A percentile compares a stretch with the other conserved stretches of the same genome.
Evolutionary conservation across 2,797 vertebrate species (phyloP).

Genomic region (Artibeus jamaicensis): DNA sequence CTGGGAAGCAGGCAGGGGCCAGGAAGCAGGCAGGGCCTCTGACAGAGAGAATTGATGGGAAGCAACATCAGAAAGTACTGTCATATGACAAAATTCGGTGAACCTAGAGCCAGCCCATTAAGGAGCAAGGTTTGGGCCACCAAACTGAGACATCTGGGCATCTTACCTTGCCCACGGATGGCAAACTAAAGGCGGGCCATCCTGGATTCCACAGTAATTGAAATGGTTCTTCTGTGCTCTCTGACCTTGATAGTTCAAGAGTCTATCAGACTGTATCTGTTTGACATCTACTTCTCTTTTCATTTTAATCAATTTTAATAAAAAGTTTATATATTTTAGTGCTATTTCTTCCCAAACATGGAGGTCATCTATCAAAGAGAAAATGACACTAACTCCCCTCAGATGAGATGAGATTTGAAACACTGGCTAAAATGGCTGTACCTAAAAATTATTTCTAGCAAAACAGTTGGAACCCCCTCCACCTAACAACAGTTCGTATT

Average conservation of each 20-base stretch:
- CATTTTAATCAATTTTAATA: background rate
- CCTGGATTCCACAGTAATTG: constrained; percentile 44
- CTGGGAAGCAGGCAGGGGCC: constrained; percentile 29
- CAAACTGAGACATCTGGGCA: constrained; percentile 72
- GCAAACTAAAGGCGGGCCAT: constrained; percentile 19
- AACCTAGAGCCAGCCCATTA: constrained; percentile 59
- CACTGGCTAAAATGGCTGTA: background rate
- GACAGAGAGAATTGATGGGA: constrained; percentile 25
- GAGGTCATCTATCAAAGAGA: background rate
- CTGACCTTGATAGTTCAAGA: background rate
- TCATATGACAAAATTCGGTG: constrained; percentile 38
- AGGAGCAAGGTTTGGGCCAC: constrained; percentile 50
- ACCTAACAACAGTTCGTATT: background rate
- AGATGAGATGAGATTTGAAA: background rate
- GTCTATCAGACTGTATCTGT: background rate
- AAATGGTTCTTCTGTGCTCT: background rate
- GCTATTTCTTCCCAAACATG: background rate
- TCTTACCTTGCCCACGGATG: constrained; percentile 48
- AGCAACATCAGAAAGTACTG: constrained; percentile 42
- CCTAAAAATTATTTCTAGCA: background rate
- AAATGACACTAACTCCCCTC: background rate
- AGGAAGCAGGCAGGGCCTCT: constrained; percentile 57
- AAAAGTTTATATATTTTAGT: background rate
- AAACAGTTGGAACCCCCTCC: background rate
- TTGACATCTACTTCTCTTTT: background rate